These are phyloP conservation scores for Bruchidius siliquastri DNA, from an alignment of 2,888 invertebrate genomes.

Conservation along the genomic window DNA sequence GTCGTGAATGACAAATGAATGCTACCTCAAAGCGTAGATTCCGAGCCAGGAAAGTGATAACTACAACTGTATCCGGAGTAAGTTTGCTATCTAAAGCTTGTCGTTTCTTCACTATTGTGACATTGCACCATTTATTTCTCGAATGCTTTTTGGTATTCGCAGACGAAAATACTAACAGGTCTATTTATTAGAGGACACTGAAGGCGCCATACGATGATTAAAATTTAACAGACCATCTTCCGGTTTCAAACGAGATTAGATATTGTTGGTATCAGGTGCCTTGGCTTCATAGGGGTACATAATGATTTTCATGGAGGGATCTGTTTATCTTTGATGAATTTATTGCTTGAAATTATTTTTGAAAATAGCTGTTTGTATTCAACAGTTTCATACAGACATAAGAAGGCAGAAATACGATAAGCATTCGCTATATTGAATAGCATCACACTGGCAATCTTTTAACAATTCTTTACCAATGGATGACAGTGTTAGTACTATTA, in stretches of 20 bases:
- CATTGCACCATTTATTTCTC: neutral
- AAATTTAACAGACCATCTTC: neutral
- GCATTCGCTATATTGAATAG: too few species aligned
- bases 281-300: neutral
- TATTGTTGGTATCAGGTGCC: neutral
- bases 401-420: too few species aligned
- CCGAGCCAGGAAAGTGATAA: neutral
- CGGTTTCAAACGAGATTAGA: neutral
- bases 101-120: neutral
- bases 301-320: too few species aligned
- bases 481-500: too few species aligned
- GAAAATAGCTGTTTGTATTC: too few species aligned
- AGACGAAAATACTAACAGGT: neutral
- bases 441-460: too few species aligned
- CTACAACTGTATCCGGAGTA: neutral
- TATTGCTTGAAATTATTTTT: too few species aligned
- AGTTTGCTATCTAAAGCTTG: neutral
- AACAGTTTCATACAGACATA: too few species aligned
- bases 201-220: neutral
- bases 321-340: too few species aligned
- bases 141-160: neutral
- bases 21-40: neutral
- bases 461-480: too few species aligned
- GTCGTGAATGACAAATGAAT: neutral
- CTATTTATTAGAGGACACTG: neutral